These are phyloP conservation scores for Delia radicum DNA, from an alignment of 1,140 invertebrate species.

Conservation along the genomic window DNA sequence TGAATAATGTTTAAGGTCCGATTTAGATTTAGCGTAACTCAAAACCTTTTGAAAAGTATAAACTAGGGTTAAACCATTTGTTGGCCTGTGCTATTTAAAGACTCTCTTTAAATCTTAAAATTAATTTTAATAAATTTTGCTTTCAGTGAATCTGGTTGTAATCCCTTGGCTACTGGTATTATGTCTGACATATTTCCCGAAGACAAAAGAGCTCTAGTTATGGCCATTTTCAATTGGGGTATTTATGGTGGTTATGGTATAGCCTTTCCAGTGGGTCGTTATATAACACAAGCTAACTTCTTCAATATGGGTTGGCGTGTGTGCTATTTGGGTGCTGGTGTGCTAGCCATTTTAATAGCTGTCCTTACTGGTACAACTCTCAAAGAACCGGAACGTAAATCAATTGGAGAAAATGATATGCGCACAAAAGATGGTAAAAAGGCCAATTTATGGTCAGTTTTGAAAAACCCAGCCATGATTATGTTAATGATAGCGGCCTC, in stretches of 20 bases:
- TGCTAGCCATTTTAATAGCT: constrained; percentile 76
- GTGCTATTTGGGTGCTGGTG: constrained; percentile 80
- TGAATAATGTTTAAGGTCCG: too few relatives aligned
- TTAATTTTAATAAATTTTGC: neutral
- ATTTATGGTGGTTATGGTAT: constrained; percentile 94
- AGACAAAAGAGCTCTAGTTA: constrained; percentile 79
- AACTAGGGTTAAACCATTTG: too few relatives aligned
- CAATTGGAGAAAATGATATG: constrained; percentile 68
- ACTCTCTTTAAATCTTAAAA: too few relatives aligned
- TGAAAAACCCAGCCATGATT: constrained; percentile 75
- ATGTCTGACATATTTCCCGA: constrained; percentile 84
- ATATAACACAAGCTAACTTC: constrained; percentile 76
- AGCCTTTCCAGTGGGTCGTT: constrained; percentile 87
- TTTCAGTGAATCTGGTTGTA: constrained; percentile 81
- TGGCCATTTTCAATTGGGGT: constrained; percentile 95
- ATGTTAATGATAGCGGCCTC: constrained; percentile 83
- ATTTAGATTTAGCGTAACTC: too few relatives aligned
- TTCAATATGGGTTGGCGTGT: constrained; percentile 84
- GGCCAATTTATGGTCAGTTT: constrained; percentile 69
- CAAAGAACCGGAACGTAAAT: constrained; percentile 73
- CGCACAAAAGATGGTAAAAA: constrained; percentile 55
- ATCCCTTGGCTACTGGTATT: constrained; percentile 81
- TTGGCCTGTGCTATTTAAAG: too few relatives aligned
- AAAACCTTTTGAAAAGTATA: too few relatives aligned
- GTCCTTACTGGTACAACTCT: constrained; percentile 74